Evolutionary conservation across 2,113 vertebrate species (phyloP), one percentile per base, ranked within the genome.

Genomic region (Ciconia maguari): DNA sequence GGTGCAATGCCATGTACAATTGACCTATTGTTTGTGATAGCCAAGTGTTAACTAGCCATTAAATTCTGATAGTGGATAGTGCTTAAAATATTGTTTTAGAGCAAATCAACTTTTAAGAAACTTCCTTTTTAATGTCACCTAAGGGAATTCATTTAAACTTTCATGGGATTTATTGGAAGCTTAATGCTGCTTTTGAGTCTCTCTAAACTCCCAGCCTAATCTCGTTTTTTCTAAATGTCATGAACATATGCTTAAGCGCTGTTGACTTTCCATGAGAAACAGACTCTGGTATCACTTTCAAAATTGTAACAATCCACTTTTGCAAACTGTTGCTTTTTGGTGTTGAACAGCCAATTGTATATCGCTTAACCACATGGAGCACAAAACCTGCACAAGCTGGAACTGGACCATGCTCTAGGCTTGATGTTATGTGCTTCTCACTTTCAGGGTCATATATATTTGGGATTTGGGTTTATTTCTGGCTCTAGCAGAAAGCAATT

Each of bases 401-500:
- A 69, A 10, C 5, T 3, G 68, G 36, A 51, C 34, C 8, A 1
- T 41, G 29, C 36, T 82, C 48, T 17, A 25, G 70, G 34, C 38
- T 29, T n/a, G 46, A 42, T 19, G 27, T 48, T 72, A 20, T 7
- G 6, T 46, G 21, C 11, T 42, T 21, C 25, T 74, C 4, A 0
- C 7, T 81, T 58, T 26, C 61, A 66, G 29, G 54, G 36, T 18
- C 24, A 3, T 11, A 16, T 36, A 58, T 61, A 6, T 32, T 52
- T 26, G 36, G n/a, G 26, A 38, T 61, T 32, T 66, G 15, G 22
- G 87, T 90, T 95, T 96, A 94, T 96, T 97, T 94, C 79, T 95
- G 89, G 42, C 78, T 94, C 36, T 21, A 91, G 89, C 70, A 89
- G 60, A 95, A 93, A 96, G 70, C 60, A 89, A 90, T 97, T 94